Evolutionary conservation across 1,140 invertebrate genomes (phyloP), one percentile per base, ranked within the genome.

Genomic region (Achatina immaculata): DNA sequence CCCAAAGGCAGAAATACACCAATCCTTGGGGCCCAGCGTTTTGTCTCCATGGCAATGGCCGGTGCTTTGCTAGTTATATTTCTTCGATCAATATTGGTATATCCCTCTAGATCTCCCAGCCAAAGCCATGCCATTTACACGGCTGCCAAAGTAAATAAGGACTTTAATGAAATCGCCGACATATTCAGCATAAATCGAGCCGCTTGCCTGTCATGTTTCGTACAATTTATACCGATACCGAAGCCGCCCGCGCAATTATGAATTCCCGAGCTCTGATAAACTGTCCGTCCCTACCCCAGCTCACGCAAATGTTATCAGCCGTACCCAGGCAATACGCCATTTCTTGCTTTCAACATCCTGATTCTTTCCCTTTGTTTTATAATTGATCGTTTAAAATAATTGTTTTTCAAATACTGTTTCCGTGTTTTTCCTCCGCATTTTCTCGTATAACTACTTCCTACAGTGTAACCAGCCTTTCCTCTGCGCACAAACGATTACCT

Each of bases 141-240:
- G 48, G 71, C 71, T 73, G 71, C 71, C 71, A 73, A 28, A 73
- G 71, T 73, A 73, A 73, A 73, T 73, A 73, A 73, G 71, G 71
- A 73, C 71, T 73, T 73, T 43, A 73, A 73, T 73, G 71, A 73
- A 73, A 73, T 45, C 71, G 71, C 71, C 40, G 71, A 73, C 71
- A 73, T 73, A 73, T 73, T 48, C 71, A 73, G 71, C 71, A 73
- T 73, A 73, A 43, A 73, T 73, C 71, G 71, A 48, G 71, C 43
- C 71, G 43, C 19, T 43, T 40, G 28, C 31, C 42, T 73, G 45
- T 73, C 71, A 73, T 73, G 71, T 73, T 48, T 28, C 71, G 19
- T 45, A 31, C 71, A 73, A 34, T 73, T 73, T 73, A 51, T 73
- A 45, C 43, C 43, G 24, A 42, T 40, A 69, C 24, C 21, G 36